Conservation (phyloP, 2,888 invertebrate species). For the Tipula helvola region DNA sequence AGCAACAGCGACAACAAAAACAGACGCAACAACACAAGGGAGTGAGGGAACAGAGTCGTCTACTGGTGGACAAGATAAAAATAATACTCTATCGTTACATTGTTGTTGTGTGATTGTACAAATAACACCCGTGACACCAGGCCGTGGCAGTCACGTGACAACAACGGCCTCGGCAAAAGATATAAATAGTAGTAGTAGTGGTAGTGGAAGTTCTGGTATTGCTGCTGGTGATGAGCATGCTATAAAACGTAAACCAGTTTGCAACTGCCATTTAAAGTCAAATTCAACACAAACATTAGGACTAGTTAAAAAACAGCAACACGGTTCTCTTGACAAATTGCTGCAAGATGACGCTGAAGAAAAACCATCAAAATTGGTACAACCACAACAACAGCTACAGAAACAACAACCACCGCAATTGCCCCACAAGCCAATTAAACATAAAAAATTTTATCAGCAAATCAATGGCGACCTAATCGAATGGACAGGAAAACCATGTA, state of each 20-base stretch:
- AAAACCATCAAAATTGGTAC: background rate
- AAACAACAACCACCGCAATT: constrained; percentile 20
- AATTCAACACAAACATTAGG: background rate
- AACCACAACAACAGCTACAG: constrained; percentile 20
- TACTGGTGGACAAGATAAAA: constrained; percentile 17
- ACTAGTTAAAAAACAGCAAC: constrained; percentile 21
- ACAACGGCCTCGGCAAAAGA: constrained; percentile 37
- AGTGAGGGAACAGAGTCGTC: background rate
- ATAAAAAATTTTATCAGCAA: constrained; percentile 34
- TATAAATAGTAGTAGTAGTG: constrained; percentile 31
- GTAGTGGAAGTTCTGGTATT: constrained; percentile 27
- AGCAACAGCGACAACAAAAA: background rate
- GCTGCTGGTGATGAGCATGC: constrained; percentile 22
- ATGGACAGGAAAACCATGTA: constrained; percentile 24
- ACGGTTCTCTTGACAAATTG: constrained; percentile 33
- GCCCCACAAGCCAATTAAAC: constrained; percentile 20
- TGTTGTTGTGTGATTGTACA: constrained; percentile 40
- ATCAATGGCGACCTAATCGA: constrained; percentile 36
- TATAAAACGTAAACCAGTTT: constrained; percentile 7
- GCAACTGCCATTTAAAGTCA: constrained; percentile 32
- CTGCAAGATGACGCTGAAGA: constrained; percentile 23
- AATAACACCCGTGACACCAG: constrained; percentile 35
- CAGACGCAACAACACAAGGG: constrained; percentile 22
- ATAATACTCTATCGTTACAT: constrained; percentile 37
- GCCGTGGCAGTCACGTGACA: constrained; percentile 20